Evolutionary conservation across 2,888 invertebrate genomes (phyloP).

Genomic region (Cremastinae sp.): DNA sequence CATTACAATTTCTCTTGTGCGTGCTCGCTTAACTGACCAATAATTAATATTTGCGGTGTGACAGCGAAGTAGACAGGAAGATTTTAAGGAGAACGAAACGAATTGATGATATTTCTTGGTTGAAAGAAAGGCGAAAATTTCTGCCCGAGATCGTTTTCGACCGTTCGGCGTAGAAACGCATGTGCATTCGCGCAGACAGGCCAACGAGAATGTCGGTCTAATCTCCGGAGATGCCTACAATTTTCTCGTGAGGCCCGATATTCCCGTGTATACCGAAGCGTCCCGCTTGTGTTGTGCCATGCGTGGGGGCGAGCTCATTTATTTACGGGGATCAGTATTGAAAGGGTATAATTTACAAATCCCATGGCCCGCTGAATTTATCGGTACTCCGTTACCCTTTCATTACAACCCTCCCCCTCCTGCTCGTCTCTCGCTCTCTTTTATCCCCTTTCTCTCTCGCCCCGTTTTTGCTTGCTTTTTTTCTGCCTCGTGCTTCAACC

Average conservation of each 20-base stretch:
- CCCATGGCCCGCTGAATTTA: slow-evolving; percentile 79
- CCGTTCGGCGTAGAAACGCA: slow-evolving; percentile 64
- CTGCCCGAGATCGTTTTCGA: slow-evolving; percentile 23
- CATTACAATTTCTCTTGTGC: not conserved
- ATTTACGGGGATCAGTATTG: slow-evolving; percentile 77
- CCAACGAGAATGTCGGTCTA: slow-evolving; percentile 54
- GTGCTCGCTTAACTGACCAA: slow-evolving; percentile 9
- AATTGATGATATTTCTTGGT: slow-evolving; percentile 28
- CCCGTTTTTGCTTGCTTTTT: no score
- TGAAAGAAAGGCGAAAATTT: not conserved
- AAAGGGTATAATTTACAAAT: slow-evolving; percentile 80
- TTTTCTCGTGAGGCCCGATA: slow-evolving; percentile 53
- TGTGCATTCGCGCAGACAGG: slow-evolving; percentile 54
- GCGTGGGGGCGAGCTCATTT: slow-evolving; percentile 76
- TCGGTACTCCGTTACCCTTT: slow-evolving; percentile 80
- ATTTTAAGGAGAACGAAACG: slow-evolving; percentile 13
- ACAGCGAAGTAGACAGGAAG: slow-evolving; percentile 21
- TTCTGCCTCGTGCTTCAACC: slow-evolving; percentile 68
- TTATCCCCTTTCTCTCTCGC: slow-evolving; percentile 31
- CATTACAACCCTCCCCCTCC: slow-evolving; percentile 76
- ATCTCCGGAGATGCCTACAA: slow-evolving; percentile 59
- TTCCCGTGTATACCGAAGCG: slow-evolving; percentile 47
- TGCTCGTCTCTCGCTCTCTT: slow-evolving; percentile 59
- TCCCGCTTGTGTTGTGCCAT: slow-evolving; percentile 66
- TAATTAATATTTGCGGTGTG: slow-evolving; percentile 43